Evolutionary conservation across 2,888 invertebrate species (phyloP).

Genomic region (Andrena fulva): DNA sequence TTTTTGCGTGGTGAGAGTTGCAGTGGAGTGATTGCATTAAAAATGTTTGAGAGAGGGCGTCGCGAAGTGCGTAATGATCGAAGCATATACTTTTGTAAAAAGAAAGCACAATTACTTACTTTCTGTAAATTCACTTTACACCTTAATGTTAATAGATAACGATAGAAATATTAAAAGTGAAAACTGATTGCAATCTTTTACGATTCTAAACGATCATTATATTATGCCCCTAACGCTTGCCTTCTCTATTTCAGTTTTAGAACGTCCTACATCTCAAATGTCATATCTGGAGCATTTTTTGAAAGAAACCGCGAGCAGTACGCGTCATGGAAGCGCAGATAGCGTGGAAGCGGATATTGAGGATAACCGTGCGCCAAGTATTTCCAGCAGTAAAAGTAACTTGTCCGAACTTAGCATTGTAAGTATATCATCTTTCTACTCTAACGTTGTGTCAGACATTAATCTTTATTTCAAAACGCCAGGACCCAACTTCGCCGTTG

Average conservation of each 20-base stretch:
- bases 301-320: conserved; percentile 88
- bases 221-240: background rate
- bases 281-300: conserved; percentile 96
- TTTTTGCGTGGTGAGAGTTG: conserved; percentile 63
- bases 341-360: conserved; percentile 92
- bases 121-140: conserved; percentile 18
- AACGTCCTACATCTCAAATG: conserved; percentile 95
- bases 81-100: conserved; percentile 22
- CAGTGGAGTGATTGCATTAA: conserved; percentile 63
- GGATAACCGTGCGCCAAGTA: conserved; percentile 91
- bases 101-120: conserved; percentile 36
- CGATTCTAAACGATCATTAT: conserved; percentile 8
- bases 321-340: conserved; percentile 87
- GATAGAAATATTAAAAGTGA: conserved; percentile 26
- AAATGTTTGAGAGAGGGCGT: conserved; percentile 33
- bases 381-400: conserved; percentile 93
- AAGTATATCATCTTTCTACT: conserved; percentile 80
- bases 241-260: conserved; percentile 89
- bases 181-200: conserved; percentile 19
- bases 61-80: conserved; percentile 20
- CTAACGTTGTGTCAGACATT: background rate
- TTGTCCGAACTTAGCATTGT: conserved; percentile 93
- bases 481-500: conserved; percentile 84
- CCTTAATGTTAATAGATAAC: conserved; percentile 28
- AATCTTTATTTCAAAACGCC: conserved; percentile 71